phyloP scores from a whole-genome alignment of 2,888 invertebrate species.

The Sisyra nigra region DNA sequence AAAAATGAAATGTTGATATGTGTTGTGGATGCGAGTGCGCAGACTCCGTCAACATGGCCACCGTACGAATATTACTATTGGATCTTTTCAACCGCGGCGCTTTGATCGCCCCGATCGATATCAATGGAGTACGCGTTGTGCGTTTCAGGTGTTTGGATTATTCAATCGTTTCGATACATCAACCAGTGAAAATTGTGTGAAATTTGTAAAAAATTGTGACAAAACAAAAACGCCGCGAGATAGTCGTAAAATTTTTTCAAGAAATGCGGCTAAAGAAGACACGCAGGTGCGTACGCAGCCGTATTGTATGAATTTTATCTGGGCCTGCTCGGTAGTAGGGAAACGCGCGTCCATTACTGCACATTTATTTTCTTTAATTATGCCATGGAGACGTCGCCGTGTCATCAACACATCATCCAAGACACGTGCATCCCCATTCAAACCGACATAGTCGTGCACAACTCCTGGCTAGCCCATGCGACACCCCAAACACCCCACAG shows the following conservation, averaged over 20 bases:
- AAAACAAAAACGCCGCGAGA: background rate
- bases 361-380: conserved; percentile 8
- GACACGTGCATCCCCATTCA: conserved; percentile 3
- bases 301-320: conserved; percentile 73
- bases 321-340: conserved; percentile 59
- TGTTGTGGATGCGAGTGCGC: conserved; percentile 23
- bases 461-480: background rate
- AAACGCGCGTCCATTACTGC: conserved; percentile 24
- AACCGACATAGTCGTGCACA: background rate
- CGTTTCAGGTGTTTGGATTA: conserved; percentile 25
- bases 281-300: conserved; percentile 97
- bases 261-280: conserved; percentile 22
- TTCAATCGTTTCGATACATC: too few species aligned
- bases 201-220: background rate
- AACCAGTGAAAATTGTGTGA: background rate
- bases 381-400: conserved; percentile 8
- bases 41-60: conserved; percentile 27
- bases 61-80: conserved; percentile 7
- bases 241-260: background rate
- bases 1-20: too few species aligned
- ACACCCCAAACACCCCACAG: background rate
- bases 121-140: conserved; percentile 36
- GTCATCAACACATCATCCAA: background rate
- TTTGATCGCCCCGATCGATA: conserved; percentile 13
- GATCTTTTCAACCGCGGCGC: background rate